Percentiles rank a stretch among this genome's conserved stretches.
These are phyloP conservation scores for Agrilus mali DNA, from an alignment of 2,888 invertebrate genomes.

Conservation along the genomic window DNA sequence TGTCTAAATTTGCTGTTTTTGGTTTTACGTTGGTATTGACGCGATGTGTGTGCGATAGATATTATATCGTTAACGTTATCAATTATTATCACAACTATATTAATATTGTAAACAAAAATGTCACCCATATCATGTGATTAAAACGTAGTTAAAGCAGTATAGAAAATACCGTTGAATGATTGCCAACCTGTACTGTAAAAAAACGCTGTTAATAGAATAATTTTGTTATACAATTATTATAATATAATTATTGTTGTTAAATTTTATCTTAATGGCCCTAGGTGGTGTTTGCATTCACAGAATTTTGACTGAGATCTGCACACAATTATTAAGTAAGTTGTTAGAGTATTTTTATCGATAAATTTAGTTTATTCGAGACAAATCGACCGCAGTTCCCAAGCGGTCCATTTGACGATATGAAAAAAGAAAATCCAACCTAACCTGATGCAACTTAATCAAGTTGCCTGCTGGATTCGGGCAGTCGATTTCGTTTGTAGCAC, in stretches of 20 bases:
- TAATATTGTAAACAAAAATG: slow-evolving; percentile 21
- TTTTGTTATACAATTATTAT: slow-evolving; percentile 20
- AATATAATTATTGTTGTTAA: slow-evolving; percentile 28
- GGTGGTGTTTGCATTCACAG: slow-evolving; percentile 21
- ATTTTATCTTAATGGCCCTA: slow-evolving; percentile 30
- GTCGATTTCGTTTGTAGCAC: not conserved
- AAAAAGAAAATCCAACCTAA: not conserved
- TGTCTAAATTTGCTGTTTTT: not conserved
- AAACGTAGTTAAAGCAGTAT: slow-evolving; percentile 7
- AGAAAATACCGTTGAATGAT: slow-evolving; percentile 8
- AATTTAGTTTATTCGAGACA: slow-evolving; percentile 11
- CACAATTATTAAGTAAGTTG: not conserved
- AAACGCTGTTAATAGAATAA: slow-evolving; percentile 22
- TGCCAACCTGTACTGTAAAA: slow-evolving; percentile 16
- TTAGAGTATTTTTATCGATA: slow-evolving; percentile 1
- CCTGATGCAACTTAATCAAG: slow-evolving; percentile 1
- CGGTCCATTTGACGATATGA: slow-evolving; percentile 20
- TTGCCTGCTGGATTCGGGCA: slow-evolving; percentile 15
- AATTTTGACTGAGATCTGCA: slow-evolving; percentile 1
- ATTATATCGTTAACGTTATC: slow-evolving; percentile 7
- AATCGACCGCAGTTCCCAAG: slow-evolving; percentile 29
- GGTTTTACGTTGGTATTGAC: slow-evolving; percentile 4
- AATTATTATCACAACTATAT: slow-evolving; percentile 8
- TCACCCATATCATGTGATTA: slow-evolving; percentile 26
- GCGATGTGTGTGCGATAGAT: slow-evolving; percentile 4